Base-by-base conservation (phyloP, 1,140 invertebrate genomes). In the Macrostomum lignano region DNA sequence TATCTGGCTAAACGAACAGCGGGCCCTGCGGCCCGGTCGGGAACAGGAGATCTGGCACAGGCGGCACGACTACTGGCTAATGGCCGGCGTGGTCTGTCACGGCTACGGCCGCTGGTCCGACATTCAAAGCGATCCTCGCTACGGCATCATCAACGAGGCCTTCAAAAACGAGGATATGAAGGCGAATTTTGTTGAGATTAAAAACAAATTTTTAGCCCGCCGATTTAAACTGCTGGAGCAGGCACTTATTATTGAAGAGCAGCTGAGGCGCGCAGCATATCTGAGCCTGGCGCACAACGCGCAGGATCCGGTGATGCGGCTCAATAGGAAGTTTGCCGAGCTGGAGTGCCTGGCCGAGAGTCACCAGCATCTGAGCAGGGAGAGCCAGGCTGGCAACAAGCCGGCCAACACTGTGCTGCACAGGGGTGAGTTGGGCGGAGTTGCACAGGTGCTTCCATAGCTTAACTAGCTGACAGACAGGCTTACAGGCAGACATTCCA, bases 81-180 rank as follows among this genome's bases (percentile, higher is more conserved):
- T 99, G 7, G 81, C 82, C 33, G 91, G 88, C 19, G 93, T 99
- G 44, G 84, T 24, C 32, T 61, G 57, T 14, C 84, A 96, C 55
- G 88, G 88, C 21, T 98, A 98, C 52, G 84, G 86, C 1, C 71
- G 88, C 23, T 98, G 86, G 82, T n/a, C n/a, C n/a, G 88, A 96
- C 47, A 93, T 98, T 35, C 82, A 94, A 55, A 93, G 88, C 51
- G 91, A 98, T 51, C 68, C 74, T 14, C 65, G 77, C 25, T 99
- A 93, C 53, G 74, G 78, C 26, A 91, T 98, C 39, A 93, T 98
- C 47, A 96, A 96, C 49, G 88, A 96, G 52, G 88, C 91, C 0
- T 98, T 98, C 60, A 93, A 94, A 58, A 91, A 86, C 72, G 88
- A 96, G 47, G 48, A 50, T 76, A 82, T 49, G 15, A 56, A 56